Evolutionary conservation across 2,797 vertebrate species (phyloP).

Genomic region (Streptopelia turtur): DNA sequence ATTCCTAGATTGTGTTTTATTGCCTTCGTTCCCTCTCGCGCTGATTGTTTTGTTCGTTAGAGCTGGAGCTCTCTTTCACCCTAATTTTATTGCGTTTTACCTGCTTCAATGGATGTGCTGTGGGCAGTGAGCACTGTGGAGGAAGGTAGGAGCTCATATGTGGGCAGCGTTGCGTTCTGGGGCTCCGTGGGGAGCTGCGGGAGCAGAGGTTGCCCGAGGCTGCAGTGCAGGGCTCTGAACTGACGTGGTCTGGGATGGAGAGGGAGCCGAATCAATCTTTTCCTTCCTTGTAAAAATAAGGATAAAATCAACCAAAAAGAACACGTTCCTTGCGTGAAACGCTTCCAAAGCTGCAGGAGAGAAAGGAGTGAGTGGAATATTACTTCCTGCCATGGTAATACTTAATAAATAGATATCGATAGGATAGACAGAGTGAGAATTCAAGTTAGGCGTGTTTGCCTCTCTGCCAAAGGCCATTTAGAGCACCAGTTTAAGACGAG

Average conservation of each 20-base stretch:
- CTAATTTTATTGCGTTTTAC: conserved; percentile 53
- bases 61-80: conserved; percentile 20
- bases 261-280: background rate
- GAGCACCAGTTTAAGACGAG: background rate
- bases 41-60: background rate
- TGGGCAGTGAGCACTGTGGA: conserved; percentile 89
- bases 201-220: background rate
- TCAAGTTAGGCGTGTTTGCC: background rate
- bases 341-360: background rate
- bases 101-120: conserved; percentile 62
- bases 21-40: background rate
- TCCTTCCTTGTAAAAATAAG: background rate
- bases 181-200: background rate
- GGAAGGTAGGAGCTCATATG: conserved; percentile 85
- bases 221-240: background rate
- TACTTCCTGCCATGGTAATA: background rate
- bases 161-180: background rate
- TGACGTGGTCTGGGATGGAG: background rate
- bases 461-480: background rate
- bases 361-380: background rate
- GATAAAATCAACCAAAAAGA: background rate
- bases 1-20: background rate
- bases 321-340: background rate
- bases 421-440: background rate
- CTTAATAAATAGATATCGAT: background rate